Conservation (phyloP, 1,140 invertebrate species). For the Drosophila orena region DNA sequence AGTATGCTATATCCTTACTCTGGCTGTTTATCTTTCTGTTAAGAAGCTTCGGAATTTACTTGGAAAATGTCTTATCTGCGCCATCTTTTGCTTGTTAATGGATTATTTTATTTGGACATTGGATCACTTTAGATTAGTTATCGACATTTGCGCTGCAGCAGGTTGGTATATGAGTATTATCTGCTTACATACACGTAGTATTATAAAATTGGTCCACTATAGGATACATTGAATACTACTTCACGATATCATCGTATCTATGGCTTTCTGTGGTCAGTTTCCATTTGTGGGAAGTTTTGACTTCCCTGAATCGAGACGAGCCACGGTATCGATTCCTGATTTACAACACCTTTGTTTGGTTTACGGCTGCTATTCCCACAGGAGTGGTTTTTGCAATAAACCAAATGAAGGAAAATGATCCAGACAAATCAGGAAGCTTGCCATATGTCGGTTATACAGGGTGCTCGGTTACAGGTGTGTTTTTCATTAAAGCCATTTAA, state of each 20-base stretch:
- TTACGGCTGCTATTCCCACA: background rate
- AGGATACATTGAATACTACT: background rate
- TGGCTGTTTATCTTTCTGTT: background rate
- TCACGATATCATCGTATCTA: background rate
- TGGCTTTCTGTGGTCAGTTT: background rate
- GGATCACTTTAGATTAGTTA: background rate
- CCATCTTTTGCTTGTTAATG: background rate
- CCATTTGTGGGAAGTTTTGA: background rate
- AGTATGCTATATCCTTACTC: background rate
- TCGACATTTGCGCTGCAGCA: background rate
- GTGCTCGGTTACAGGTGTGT: background rate
- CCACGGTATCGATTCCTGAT: background rate
- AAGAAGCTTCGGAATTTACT: background rate
- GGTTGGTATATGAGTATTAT: background rate
- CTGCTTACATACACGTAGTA: background rate
- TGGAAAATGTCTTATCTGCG: background rate
- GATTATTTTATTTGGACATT: background rate
- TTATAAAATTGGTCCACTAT: background rate
- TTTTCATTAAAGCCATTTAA: background rate
- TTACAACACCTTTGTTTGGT: background rate
- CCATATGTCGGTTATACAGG: background rate
- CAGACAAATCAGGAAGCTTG: background rate
- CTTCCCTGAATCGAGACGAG: background rate
- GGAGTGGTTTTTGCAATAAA: background rate
- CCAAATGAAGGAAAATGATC: background rate